phyloP scores from a whole-genome alignment of 2,888 invertebrate genomes.

The Tipula unca region DNA sequence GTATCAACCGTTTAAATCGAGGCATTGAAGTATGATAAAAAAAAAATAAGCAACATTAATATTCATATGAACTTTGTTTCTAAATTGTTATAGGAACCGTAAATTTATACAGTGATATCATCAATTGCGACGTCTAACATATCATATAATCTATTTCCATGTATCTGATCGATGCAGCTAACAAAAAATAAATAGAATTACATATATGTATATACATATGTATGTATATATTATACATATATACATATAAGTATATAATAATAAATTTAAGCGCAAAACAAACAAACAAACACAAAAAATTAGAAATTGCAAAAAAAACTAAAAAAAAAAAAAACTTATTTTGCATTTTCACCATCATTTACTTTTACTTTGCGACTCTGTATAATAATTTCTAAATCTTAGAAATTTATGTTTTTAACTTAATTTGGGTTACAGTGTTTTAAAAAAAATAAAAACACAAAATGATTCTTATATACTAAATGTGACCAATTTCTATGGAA shows the following conservation, averaged over 20 bases:
- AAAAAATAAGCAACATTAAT: neutral
- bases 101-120: neutral
- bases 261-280: neutral
- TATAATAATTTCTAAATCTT: neutral
- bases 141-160: neutral
- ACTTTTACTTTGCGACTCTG: neutral
- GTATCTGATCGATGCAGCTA: neutral
- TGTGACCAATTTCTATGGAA: neutral
- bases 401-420: neutral
- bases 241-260: neutral
- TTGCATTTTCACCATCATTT: neutral
- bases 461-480: neutral
- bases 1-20: neutral
- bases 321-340: neutral
- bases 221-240: neutral
- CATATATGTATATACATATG: neutral
- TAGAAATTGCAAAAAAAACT: neutral
- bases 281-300: neutral
- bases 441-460: neutral
- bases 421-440: neutral
- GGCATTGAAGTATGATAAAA: neutral
- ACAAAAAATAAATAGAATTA: neutral
- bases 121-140: neutral
- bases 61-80: neutral
- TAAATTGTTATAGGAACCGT: neutral